Percentiles rank a stretch among this genome's conserved stretches.
Evolutionary conservation across 1,140 invertebrate genomes (phyloP).

Genomic region (Sycophaga agraensis): DNA sequence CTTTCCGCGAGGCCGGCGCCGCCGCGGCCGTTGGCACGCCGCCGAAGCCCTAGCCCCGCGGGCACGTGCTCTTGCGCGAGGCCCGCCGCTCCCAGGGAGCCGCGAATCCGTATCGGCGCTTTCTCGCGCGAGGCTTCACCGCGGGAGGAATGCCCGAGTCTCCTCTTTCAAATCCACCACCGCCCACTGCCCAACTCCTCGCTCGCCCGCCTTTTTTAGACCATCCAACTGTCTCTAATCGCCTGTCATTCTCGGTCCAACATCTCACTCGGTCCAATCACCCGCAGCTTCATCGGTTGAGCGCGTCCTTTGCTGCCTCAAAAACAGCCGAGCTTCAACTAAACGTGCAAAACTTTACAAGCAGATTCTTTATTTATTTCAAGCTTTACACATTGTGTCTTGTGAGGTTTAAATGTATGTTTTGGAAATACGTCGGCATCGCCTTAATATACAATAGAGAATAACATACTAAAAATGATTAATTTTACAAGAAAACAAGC

Average conservation of each 20-base stretch:
- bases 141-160: too few relatives aligned
- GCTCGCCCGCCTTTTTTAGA: background rate
- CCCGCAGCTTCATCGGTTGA: background rate
- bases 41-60: background rate
- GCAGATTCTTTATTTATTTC: background rate
- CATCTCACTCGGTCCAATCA: background rate
- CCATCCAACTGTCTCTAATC: background rate
- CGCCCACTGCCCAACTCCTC: background rate
- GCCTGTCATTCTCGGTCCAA: background rate
- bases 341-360: background rate
- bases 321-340: background rate
- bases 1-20: conserved; percentile 24
- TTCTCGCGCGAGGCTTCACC: background rate
- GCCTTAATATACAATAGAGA: too few relatives aligned
- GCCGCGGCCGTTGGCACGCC: background rate
- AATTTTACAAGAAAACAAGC: too few relatives aligned
- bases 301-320: background rate
- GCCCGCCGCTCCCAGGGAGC: background rate
- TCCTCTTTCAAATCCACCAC: background rate
- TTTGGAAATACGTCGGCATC: too few relatives aligned
- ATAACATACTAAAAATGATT: too few relatives aligned
- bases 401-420: too few relatives aligned
- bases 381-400: too few relatives aligned
- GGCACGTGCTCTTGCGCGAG: background rate
- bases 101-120: background rate